Evolutionary conservation across 2,113 vertebrate genomes (phyloP).

Genomic region (Meleagris gallopavo): DNA sequence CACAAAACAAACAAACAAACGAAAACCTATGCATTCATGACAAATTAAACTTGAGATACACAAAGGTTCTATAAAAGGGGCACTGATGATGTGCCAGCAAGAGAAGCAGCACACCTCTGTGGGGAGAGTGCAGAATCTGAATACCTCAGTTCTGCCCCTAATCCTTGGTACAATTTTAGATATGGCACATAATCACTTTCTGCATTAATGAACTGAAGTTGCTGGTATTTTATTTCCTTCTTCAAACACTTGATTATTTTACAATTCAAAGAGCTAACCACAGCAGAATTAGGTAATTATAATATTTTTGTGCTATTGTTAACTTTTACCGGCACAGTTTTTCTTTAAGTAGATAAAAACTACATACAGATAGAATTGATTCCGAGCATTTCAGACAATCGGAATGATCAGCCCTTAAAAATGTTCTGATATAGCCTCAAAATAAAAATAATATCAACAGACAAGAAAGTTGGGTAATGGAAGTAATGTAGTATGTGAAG

Average conservation of each 20-base stretch:
- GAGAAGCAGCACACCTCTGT: not conserved
- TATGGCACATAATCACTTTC: not conserved
- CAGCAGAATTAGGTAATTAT: rapidly evolving
- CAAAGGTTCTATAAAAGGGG: rapidly evolving
- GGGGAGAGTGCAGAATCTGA: not conserved
- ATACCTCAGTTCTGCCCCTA: not conserved
- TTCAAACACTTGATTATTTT: not conserved
- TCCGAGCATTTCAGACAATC: not conserved
- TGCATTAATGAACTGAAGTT: not conserved
- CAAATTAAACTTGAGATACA: not conserved
- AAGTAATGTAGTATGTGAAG: not conserved
- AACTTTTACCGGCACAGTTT: not conserved
- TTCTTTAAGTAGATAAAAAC: not conserved
- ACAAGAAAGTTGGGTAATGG: not conserved
- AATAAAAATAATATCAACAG: not conserved
- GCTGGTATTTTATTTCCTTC: not conserved
- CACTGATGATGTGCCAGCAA: not conserved
- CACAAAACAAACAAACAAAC: too few relatives aligned
- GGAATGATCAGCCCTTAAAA: not conserved
- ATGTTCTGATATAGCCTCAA: not conserved
- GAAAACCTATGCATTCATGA: not conserved
- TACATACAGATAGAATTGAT: not conserved
- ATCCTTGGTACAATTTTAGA: not conserved
- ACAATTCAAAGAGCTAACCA: not conserved
- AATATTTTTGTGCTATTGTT: not conserved